phyloP scores from a whole-genome alignment of 2,797 vertebrate genomes.

The Gouania willdenowi region DNA sequence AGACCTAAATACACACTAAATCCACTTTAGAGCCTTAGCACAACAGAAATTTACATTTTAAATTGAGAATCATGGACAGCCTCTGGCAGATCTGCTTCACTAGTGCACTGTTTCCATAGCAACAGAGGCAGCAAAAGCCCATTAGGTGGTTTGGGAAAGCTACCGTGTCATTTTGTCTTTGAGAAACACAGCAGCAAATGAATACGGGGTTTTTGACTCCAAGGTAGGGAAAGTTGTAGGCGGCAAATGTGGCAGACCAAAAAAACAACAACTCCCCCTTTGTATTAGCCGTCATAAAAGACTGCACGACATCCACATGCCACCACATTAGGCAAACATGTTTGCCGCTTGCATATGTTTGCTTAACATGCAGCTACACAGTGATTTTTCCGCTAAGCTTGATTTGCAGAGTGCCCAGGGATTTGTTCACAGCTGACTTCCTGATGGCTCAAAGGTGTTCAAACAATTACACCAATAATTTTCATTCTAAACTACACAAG shows the following conservation, averaged over 20 bases:
- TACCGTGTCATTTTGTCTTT: slow-evolving; percentile 75
- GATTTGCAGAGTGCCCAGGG: slow-evolving; percentile 57
- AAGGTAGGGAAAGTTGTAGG: slow-evolving; percentile 77
- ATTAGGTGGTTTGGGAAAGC: slow-evolving; percentile 77
- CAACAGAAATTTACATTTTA: slow-evolving; percentile 79
- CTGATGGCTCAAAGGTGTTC: slow-evolving; percentile 80
- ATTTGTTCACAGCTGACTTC: slow-evolving; percentile 83
- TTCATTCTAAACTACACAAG: slow-evolving; percentile 49
- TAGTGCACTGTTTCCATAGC: slow-evolving; percentile 81
- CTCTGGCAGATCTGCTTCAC: slow-evolving; percentile 70
- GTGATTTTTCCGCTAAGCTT: slow-evolving; percentile 40
- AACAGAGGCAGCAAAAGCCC: slow-evolving; percentile 81
- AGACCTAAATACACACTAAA: slow-evolving; percentile 73
- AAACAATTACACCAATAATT: slow-evolving; percentile 65
- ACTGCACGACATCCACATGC: slow-evolving; percentile 61
- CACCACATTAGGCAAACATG: slow-evolving; percentile 27
- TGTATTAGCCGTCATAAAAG: slow-evolving; percentile 76
- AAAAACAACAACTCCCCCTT: slow-evolving; percentile 8
- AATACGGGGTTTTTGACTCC: slow-evolving; percentile 46
- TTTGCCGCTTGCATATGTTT: slow-evolving; percentile 85
- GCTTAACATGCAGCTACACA: slow-evolving; percentile 83
- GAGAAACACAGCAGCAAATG: slow-evolving; percentile 73
- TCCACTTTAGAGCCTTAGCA: slow-evolving; percentile 74
- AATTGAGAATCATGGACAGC: slow-evolving; percentile 74
- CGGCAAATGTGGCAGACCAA: slow-evolving; percentile 18